Evolutionary conservation across 2,888 invertebrate species (phyloP), one percentile per base, ranked within the genome.

Genomic region (Corbicula japonica): DNA sequence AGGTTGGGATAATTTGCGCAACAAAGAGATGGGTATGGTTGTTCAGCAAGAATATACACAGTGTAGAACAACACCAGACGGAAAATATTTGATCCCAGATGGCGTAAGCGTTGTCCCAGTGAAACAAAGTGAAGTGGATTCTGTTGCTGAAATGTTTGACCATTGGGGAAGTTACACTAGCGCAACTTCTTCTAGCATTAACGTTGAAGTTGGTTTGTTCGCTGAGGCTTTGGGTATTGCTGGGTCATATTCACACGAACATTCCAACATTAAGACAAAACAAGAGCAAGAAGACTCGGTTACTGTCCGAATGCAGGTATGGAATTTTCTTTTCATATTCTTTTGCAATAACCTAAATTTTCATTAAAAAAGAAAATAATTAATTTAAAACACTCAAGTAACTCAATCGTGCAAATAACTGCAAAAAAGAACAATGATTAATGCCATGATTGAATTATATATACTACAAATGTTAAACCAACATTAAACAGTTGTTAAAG

Each of bases 1-100:
- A 32, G 84, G 84, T 6, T 84, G 76, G 73, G 84, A 84, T 50
- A 84, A 84, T 46, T 52, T 84, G 6, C 58, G 46, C 4, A 84
- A 84, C 41, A 30, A 76, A 12, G 69, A 76, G 2, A 72, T 70
- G 56, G 76, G 79, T 52, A 61, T 52, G 21, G 71, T 83, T 12
- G 21, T 76, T 15, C 35, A 62, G 12, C 65, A 71, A 8, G 66
- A 61, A 18, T 84, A 72, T 41, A 38, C 28, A 56, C 18, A 65
- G 41, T 84, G 84, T 38, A 56, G n/a, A 65, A 63, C 70, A 8
- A 80, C 79, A 6, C 63, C 74, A 50, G 84, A 84, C 30, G 68
- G 79, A 1, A 12, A 38, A 10, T 77, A 78, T 50, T 38, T 84
- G 12, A 68, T 84, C 26, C 84, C 84, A 2, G 79, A 83, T 44